Evolutionary conservation across 2,113 vertebrate species (phyloP), one percentile per base, ranked within the genome.

Genomic region (Thunnus maccoyii): DNA sequence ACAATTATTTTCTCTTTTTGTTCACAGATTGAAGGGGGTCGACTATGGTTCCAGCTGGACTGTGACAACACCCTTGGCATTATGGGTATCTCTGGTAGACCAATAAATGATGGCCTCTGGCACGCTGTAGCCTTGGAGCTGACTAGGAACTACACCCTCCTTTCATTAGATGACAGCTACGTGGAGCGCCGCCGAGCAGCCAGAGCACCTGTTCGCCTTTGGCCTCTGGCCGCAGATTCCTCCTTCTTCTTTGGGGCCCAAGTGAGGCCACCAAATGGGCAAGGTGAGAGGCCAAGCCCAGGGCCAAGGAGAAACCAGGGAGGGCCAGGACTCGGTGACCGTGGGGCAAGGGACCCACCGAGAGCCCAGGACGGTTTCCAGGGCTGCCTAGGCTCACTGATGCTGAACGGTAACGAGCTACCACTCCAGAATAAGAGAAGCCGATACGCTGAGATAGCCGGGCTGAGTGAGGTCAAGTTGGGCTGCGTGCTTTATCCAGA

Each of bases 31-130:
- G 95, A 97, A 58, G 95, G 96, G 0, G 97, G 98, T 50, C 97
- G 97, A 51, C 96, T 99, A 66, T 98, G 97, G 97, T 98, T 99
- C 93, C 98, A 99, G 92, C 60, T 98, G 94, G 97, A 99, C 91
- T 99, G 98, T 0, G 96, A 98, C 57, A 97, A 94, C 30, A 98
- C 96, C 32, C 96, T 97, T 0, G 98, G 97, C 62, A 96, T 98
- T 87, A 88, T 99, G 94, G 97, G 97, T 60, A 98, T 99, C 91
- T 98, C 97, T 2, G 97, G 97, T 71, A 94, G 97, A 9, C 94
- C 96, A 0, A 96, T 99, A 83, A 99, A 97, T 0, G 98, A 99
- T 0, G 98, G 98, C 20, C 95, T 92, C 61, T 99, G 98, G 98
- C 98, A 99, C 72, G 95, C 96, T 0, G 97, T 98, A 46, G 96